phyloP scores from a whole-genome alignment of 2,797 vertebrate species.

The Syngnathus rostellatus region DNA sequence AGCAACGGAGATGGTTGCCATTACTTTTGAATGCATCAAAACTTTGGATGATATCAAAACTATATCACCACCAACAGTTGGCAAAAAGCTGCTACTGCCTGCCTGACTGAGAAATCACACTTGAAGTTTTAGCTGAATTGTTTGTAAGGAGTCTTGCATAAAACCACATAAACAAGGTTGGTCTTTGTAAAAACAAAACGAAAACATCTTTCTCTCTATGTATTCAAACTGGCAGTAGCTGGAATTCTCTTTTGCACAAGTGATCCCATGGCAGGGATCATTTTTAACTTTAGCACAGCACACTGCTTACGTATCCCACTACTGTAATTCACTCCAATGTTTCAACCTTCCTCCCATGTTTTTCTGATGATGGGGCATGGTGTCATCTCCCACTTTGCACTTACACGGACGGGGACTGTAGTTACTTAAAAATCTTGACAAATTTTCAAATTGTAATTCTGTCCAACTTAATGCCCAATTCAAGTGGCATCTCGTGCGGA shows the following conservation, averaged over 20 bases:
- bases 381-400: slow-evolving; percentile 42
- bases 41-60: slow-evolving; percentile 48
- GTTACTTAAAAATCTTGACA: slow-evolving; percentile 18
- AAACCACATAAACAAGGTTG: slow-evolving; percentile 53
- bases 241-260: slow-evolving; percentile 42
- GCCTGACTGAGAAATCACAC: slow-evolving; percentile 19
- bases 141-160: slow-evolving; percentile 62
- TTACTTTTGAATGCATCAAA: slow-evolving; percentile 35
- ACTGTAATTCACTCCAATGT: slow-evolving; percentile 14
- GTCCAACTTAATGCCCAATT: slow-evolving; percentile 13
- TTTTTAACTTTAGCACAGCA: slow-evolving; percentile 21
- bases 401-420: slow-evolving; percentile 33
- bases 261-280: neutral
- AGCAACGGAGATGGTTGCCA: slow-evolving; percentile 25
- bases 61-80: slow-evolving; percentile 14
- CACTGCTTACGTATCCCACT: slow-evolving; percentile 22
- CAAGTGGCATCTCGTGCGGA: slow-evolving; percentile 56
- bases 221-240: slow-evolving; percentile 23
- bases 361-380: slow-evolving; percentile 33
- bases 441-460: neutral
- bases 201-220: slow-evolving; percentile 36
- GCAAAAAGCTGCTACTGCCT: slow-evolving; percentile 42
- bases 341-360: slow-evolving; percentile 16
- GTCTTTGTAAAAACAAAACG: slow-evolving; percentile 23
- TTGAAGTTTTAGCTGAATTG: slow-evolving; percentile 45